Base-by-base conservation (phyloP, 2,113 vertebrate genomes). In the Laticauda colubrina region DNA sequence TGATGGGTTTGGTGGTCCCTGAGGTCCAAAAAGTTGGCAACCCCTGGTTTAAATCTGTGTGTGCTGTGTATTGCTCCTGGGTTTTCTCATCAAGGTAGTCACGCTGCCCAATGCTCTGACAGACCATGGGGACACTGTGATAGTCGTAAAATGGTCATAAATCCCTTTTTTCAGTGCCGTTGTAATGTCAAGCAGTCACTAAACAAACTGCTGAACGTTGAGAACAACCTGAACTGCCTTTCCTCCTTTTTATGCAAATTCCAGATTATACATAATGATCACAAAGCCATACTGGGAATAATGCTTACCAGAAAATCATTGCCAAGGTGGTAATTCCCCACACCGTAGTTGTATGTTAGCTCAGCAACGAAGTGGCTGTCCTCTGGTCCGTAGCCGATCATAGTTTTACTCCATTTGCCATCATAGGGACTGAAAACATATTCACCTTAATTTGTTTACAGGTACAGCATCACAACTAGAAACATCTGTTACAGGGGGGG, bases 351-450 rank as follows among this genome's bases (percentile, higher is more conserved):
- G 95, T 99, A 99, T 4, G 99, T 99, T 93, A 99, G 93, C 29
- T 99, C 99, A 88, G 98, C 98, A 20, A 99, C 99, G 95, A 99
- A 99, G 96, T 99, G 99, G 14, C 98, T 94, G 88, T 99, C 98
- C 92, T 99, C 99, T 59, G 98, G 97, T 20, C 99, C 99, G 0
- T 98, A 99, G 29, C 99, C 99, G 94, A 99, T 98, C 99, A 99
- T 99, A 0, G 99, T 99, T 97, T 99, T 99, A 97, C 99, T 99
- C 99, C 99, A 99, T 89, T 98, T 99, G 23, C 99, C 99, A 96
- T 99, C 99, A 48, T 99, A 99, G 24, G 99, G 99, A 11, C 99
- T 99, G 95, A 55, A 95, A 97, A 6, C 96, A 85, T 55, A 87
- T 20, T 86, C 23, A 4, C 0, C 89, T 87, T 93, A 90, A 45